These are phyloP conservation scores for Pseudocheirus occidentalis DNA, from an alignment of 2,797 vertebrate species.

Conservation along the genomic window DNA sequence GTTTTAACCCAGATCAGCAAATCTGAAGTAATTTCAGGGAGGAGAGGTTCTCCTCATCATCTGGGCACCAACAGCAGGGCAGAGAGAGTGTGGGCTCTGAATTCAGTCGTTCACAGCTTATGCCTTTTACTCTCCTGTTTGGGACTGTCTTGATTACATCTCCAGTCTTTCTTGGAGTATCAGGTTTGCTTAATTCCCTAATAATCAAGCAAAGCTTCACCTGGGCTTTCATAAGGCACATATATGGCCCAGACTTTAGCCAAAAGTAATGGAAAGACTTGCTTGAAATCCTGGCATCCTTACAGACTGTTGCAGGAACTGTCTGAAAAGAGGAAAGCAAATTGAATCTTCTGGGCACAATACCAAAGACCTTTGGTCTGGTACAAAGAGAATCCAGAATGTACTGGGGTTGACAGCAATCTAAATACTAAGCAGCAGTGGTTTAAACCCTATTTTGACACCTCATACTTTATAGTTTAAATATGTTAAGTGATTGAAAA, in stretches of 20 bases:
- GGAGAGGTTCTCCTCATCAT: no score
- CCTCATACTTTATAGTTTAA: neutral
- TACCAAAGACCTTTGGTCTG: neutral
- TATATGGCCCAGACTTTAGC: no score
- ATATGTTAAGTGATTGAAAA: neutral
- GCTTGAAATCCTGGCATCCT: neutral
- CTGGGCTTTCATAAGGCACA: no score
- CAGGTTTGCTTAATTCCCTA: neutral
- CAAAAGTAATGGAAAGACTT: no score
- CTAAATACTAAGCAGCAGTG: neutral
- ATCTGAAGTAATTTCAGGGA: neutral
- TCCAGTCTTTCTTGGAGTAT: neutral
- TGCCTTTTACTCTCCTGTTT: neutral
- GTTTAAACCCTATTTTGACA: neutral
- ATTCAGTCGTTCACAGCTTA: neutral
- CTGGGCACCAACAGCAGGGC: no score
- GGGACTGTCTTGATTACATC: neutral
- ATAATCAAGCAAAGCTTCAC: neutral
- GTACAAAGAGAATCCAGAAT: neutral
- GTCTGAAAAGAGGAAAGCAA: neutral
- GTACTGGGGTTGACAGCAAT: no score
- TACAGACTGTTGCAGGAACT: neutral
- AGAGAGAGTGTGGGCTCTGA: no score
- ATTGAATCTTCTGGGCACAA: fast-evolving
- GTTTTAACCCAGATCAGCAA: neutral